phyloP scores from a whole-genome alignment of 2,797 vertebrate genomes.

The Falco cherrug region DNA sequence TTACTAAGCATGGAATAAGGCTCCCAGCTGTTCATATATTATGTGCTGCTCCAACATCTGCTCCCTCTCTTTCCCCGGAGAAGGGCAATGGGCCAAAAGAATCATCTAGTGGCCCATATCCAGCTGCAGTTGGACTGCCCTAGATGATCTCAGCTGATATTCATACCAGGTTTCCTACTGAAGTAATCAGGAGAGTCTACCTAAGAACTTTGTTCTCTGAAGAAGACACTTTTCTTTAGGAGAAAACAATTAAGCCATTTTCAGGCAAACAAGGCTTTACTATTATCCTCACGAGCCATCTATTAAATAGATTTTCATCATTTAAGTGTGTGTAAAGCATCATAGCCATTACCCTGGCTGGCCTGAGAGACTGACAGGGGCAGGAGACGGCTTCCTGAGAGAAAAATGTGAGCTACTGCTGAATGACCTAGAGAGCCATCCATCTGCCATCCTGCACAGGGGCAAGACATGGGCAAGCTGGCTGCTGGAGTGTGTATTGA shows the following conservation, averaged over 20 bases:
- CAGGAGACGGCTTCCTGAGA: not conserved
- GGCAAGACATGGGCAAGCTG: not conserved
- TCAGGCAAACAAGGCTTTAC: not conserved
- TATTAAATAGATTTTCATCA: not conserved
- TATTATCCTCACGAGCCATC: not conserved
- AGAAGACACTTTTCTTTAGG: not conserved
- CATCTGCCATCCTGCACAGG: not conserved
- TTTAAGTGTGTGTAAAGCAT: not conserved
- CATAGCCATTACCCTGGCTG: not conserved
- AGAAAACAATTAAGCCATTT: not conserved
- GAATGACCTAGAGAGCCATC: not conserved
- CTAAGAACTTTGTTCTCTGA: not conserved
- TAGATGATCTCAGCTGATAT: not conserved
- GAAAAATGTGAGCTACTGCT: not conserved
- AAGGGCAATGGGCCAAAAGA: constrained; percentile 27
- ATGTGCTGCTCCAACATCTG: constrained; percentile 35
- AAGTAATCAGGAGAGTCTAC: not conserved
- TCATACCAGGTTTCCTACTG: not conserved
- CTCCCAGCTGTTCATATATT: constrained; percentile 25
- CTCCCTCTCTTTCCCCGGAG: constrained; percentile 23
- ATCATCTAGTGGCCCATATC: constrained; percentile 29
- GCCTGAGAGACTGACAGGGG: not conserved
- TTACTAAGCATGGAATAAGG: not conserved
- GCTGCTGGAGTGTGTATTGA: not conserved
- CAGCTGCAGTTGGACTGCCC: not conserved